Percentiles rank a stretch among this genome's conserved stretches.
phyloP scores from a whole-genome alignment of 2,113 vertebrate species.

The sheep (Ovis aries) region ARS-UI_Ramb_v3.0 NC_056080.1:63382001-63382500 shows the following conservation, averaged over 20 bases:
- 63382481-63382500: not conserved
- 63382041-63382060: conserved; percentile 65
- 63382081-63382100: conserved; percentile 69
- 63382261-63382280: conserved; percentile 78
- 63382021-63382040: conserved; percentile 62
- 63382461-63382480: conserved; percentile 66
- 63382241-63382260: conserved; percentile 78
- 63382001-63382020: conserved; percentile 78
- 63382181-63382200: conserved; percentile 86
- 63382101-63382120: conserved; percentile 67
- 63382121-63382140: conserved; percentile 59
- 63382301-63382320: conserved; percentile 75
- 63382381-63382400: conserved; percentile 63
- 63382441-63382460: conserved; percentile 41
- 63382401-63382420: conserved; percentile 30
- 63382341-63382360: conserved; percentile 58
- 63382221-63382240: conserved; percentile 72
- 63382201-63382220: conserved; percentile 85
- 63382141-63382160: conserved; percentile 82
- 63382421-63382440: conserved; percentile 55
- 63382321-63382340: conserved; percentile 73
- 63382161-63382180: conserved; percentile 85
- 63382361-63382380: conserved; percentile 79
- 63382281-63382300: conserved; percentile 77
- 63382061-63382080: conserved; percentile 39